These are phyloP conservation scores for Ephestia elutella DNA, from an alignment of 1,140 invertebrate species.

Conservation along the genomic window DNA sequence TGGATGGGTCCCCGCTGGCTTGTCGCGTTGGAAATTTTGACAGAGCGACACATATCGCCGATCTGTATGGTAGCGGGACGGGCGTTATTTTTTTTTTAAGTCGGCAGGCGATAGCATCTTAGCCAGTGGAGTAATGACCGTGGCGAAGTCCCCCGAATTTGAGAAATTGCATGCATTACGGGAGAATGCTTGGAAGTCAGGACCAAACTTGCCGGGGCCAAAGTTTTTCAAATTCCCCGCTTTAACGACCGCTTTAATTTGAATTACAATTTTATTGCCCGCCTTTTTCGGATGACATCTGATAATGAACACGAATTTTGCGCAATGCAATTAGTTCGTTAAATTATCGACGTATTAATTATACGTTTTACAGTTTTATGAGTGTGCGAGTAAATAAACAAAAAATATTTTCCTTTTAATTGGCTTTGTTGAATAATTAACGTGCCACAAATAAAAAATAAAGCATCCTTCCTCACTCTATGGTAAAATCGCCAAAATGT, in stretches of 20 bases:
- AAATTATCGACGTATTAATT: conserved; percentile 4
- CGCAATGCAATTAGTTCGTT: background rate
- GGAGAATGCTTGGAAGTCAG: background rate
- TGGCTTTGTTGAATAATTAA: background rate
- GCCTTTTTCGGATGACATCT: background rate
- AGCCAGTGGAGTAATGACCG: conserved; percentile 18
- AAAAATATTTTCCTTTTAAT: conserved; percentile 1
- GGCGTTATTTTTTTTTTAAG: conserved; percentile 33
- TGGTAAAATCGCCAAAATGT: background rate
- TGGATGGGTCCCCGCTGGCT: conserved; percentile 64
- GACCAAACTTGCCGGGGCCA: background rate
- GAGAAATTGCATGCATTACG: conserved; percentile 2
- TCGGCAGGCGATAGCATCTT: conserved; percentile 44
- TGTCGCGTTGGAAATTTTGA: conserved; percentile 57
- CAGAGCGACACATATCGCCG: conserved; percentile 51
- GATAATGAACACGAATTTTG: background rate
- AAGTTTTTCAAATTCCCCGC: conserved; percentile 1
- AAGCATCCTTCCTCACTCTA: background rate
- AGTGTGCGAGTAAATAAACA: background rate
- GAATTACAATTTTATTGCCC: conserved; percentile 3
- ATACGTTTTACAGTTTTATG: background rate
- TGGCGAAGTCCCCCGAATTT: background rate
- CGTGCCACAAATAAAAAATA: too few species aligned
- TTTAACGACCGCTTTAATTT: background rate
- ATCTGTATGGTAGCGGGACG: conserved; percentile 53